Evolutionary conservation across 2,797 vertebrate species (phyloP).

Genomic region (Triplophysa bombifrons): DNA sequence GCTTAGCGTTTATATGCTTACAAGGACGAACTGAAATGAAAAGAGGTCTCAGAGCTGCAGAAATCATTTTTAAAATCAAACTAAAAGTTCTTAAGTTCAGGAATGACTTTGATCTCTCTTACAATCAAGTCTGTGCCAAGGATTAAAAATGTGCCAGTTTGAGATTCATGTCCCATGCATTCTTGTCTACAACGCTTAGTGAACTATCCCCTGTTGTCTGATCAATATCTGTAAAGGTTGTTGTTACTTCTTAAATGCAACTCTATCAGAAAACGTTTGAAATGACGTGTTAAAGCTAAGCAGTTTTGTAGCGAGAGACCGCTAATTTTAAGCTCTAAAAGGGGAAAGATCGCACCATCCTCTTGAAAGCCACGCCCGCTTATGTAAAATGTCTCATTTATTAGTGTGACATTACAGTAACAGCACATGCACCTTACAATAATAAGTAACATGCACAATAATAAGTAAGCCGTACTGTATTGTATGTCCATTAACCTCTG

Average conservation of each 20-base stretch:
- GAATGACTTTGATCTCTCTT: neutral
- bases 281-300: constrained; percentile 3
- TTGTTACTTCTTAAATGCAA: neutral
- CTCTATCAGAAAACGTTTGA: neutral
- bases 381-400: too few relatives aligned
- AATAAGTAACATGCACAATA: too few relatives aligned
- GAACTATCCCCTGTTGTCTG: neutral
- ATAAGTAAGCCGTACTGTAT: neutral
- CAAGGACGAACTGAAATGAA: constrained; percentile 53
- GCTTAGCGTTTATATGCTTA: constrained; percentile 44
- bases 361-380: too few relatives aligned
- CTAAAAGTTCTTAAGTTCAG: constrained; percentile 40
- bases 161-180: neutral
- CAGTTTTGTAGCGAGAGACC: too few relatives aligned
- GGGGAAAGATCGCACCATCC: too few relatives aligned
- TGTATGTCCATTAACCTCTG: neutral
- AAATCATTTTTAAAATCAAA: constrained; percentile 36
- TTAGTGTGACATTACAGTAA: too few relatives aligned
- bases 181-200: neutral
- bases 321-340: too few relatives aligned
- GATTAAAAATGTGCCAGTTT: neutral
- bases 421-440: too few relatives aligned
- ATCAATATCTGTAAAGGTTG: neutral
- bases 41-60: constrained; percentile 70
- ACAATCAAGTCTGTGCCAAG: constrained; percentile 10